phyloP scores from a whole-genome alignment of 2,113 vertebrate species.

The Centropristis striata region DNA sequence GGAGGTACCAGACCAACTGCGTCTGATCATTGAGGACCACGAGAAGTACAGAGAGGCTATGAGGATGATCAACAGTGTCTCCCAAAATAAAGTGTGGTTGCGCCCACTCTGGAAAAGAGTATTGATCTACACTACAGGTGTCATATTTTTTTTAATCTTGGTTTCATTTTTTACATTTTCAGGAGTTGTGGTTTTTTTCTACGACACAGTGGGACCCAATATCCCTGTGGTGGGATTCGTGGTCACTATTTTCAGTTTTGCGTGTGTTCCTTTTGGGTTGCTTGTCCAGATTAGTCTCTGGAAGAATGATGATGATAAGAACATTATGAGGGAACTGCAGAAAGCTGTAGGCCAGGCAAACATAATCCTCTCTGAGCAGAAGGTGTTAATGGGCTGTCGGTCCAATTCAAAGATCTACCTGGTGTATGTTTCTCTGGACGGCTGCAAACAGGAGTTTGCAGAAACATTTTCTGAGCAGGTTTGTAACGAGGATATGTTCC shows the following conservation, averaged over 20 bases:
- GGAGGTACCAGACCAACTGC: constrained; percentile 71
- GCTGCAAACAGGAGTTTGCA: constrained; percentile 62
- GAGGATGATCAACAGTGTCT: constrained; percentile 63
- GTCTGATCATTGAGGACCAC: constrained; percentile 64
- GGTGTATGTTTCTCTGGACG: constrained; percentile 65
- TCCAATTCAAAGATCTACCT: constrained; percentile 62
- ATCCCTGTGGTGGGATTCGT: no score
- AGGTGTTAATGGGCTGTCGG: constrained; percentile 66
- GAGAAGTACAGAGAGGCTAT: constrained; percentile 68
- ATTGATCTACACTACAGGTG: neutral
- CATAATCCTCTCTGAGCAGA: constrained; percentile 56
- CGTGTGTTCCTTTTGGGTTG: constrained; percentile 1
- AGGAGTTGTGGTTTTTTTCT: rapidly evolving
- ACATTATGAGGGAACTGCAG: constrained; percentile 54
- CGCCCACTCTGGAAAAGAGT: constrained; percentile 18
- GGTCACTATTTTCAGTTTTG: rapidly evolving
- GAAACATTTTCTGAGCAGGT: constrained; percentile 43
- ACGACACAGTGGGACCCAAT: no score
- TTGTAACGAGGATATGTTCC: constrained; percentile 56
- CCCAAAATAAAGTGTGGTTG: constrained; percentile 36
- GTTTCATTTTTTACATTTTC: rapidly evolving
- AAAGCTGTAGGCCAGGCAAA: constrained; percentile 65
- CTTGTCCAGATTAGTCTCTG: neutral
- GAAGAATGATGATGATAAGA: constrained; percentile 12
- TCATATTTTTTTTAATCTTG: rapidly evolving